Evolutionary conservation across 2,797 vertebrate genomes (phyloP).

Genomic region (Mormyrops attenuatus): DNA sequence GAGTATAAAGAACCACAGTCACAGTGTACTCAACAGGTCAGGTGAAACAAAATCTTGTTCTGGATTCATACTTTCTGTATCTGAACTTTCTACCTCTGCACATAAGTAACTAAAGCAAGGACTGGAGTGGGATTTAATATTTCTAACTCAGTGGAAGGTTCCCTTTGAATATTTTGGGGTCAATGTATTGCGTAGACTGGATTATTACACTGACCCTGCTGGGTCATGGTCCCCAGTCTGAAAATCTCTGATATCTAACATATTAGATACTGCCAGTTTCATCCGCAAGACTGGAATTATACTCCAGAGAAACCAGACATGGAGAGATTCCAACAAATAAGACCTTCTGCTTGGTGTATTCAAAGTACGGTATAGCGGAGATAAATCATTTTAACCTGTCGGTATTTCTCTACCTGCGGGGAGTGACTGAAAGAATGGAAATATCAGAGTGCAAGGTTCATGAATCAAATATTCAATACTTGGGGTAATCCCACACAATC

Average conservation of each 20-base stretch:
- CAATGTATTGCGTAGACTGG: background rate
- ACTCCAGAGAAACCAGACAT: background rate
- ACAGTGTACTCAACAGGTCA: background rate
- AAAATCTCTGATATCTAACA: background rate
- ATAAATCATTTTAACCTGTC: background rate
- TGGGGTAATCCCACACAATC: background rate
- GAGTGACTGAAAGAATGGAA: background rate
- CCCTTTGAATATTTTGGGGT: background rate
- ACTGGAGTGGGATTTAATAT: background rate
- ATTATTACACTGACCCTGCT: background rate
- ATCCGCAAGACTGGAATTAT: background rate
- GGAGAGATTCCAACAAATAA: slow-evolving; percentile 4
- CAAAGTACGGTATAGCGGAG: background rate
- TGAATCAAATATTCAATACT: background rate
- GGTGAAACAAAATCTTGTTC: background rate
- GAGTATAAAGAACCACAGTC: background rate
- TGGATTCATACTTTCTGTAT: background rate
- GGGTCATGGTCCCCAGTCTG: background rate
- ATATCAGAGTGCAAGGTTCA: background rate
- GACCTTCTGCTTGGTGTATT: background rate
- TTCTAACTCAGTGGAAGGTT: background rate
- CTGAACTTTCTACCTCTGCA: background rate
- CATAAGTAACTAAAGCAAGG: background rate
- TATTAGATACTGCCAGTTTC: background rate
- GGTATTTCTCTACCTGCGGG: background rate